These are phyloP conservation scores for Solenopsis fugax DNA, from an alignment of 1,140 invertebrate genomes.

Conservation along the genomic window DNA sequence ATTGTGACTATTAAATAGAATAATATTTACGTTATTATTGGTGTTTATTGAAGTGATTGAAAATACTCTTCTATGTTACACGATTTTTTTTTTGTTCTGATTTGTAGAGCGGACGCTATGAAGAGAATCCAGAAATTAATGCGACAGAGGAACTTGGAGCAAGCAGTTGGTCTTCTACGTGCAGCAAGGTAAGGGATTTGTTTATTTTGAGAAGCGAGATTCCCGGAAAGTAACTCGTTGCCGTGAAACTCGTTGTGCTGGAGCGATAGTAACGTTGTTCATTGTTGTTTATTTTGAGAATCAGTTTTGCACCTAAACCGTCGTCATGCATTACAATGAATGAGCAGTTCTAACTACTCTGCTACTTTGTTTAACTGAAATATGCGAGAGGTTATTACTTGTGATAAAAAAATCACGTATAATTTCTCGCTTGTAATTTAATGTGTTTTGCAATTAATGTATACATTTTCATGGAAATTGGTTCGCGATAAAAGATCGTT, in stretches of 20 bases:
- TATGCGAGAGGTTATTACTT: not conserved
- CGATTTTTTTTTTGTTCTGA: constrained; percentile 55
- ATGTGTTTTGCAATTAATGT: not conserved
- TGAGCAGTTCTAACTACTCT: not conserved
- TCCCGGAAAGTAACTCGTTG: constrained; percentile 19
- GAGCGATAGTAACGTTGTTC: not conserved
- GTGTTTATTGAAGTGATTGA: constrained; percentile 37
- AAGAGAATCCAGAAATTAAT: constrained; percentile 93
- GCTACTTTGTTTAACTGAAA: not conserved
- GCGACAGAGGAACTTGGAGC: constrained; percentile 90
- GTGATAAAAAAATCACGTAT: constrained; percentile 1
- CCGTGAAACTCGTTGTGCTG: not conserved
- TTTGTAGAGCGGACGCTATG: constrained; percentile 93
- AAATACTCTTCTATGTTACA: not conserved
- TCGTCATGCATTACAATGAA: not conserved
- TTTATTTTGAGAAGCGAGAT: constrained; percentile 47
- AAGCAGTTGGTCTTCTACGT: constrained; percentile 93
- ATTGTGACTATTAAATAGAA: not conserved
- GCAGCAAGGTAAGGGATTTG: constrained; percentile 91
- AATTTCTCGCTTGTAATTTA: constrained; percentile 5
- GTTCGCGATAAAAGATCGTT: not conserved
- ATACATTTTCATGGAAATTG: constrained; percentile 10
- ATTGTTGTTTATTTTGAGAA: constrained; percentile 62
- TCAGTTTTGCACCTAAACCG: constrained; percentile 15
- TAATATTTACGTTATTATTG: not conserved